phyloP scores from a whole-genome alignment of 2,888 invertebrate species.

The Unio delphinus region DNA sequence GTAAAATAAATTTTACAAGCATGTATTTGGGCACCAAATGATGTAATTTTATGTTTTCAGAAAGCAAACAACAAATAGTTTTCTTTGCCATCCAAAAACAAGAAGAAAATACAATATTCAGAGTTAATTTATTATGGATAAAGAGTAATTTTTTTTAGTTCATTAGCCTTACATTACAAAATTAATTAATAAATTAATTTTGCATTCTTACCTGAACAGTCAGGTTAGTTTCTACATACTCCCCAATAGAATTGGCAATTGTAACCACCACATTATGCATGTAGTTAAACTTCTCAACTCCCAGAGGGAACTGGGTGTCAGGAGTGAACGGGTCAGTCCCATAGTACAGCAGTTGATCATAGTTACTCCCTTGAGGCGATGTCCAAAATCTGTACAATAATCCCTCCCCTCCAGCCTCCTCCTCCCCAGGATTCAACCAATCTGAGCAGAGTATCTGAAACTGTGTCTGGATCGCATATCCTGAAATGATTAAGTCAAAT shows the following conservation, averaged over 20 bases:
- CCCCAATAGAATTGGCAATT: conserved; percentile 52
- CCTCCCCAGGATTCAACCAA: conserved; percentile 54
- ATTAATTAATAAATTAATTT: not conserved
- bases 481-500: conserved; percentile 10
- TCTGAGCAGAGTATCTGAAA: conserved; percentile 47
- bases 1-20: no score
- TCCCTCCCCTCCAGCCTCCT: conserved; percentile 35
- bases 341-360: conserved; percentile 50
- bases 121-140: no score
- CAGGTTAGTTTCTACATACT: conserved; percentile 42
- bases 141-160: no score
- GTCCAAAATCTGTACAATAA: conserved; percentile 53
- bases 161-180: not conserved
- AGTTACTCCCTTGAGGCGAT: conserved; percentile 27
- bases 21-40: no score
- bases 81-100: not conserved
- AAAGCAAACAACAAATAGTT: not conserved
- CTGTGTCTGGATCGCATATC: conserved; percentile 41
- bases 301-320: conserved; percentile 44
- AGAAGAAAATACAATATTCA: not conserved
- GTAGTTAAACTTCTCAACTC: conserved; percentile 31
- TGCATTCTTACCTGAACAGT: conserved; percentile 30
- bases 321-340: conserved; percentile 52
- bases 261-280: conserved; percentile 43
- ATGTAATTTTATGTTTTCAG: no score